Evolutionary conservation across 2,113 vertebrate species (phyloP).

Genomic region (Rutilus rutilus): DNA sequence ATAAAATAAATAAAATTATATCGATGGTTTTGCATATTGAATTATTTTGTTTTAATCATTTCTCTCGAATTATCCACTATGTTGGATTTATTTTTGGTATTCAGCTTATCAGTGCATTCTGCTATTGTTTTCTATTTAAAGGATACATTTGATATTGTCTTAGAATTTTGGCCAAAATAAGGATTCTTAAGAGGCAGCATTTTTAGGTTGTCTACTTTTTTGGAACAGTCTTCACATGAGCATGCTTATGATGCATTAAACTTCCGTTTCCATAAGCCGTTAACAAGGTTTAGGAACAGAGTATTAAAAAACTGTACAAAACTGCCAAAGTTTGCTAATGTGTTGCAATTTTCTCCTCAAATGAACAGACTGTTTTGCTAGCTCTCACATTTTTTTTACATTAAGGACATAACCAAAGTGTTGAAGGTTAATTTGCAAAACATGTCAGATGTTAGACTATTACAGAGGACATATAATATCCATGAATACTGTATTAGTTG

Average conservation of each 20-base stretch:
- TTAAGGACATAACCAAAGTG: constrained; percentile 23
- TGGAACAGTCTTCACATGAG: background rate
- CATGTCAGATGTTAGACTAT: constrained; percentile 5
- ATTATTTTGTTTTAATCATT: no score
- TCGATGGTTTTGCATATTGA: no score
- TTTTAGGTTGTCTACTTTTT: background rate
- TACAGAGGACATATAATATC: background rate
- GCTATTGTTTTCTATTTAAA: background rate
- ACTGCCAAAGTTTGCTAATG: background rate
- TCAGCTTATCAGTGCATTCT: background rate
- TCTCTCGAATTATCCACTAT: no score
- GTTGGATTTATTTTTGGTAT: no score
- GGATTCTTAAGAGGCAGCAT: background rate
- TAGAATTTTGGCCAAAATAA: background rate
- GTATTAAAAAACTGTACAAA: background rate
- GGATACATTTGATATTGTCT: background rate
- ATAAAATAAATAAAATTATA: no score
- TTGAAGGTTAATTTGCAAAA: constrained; percentile 36
- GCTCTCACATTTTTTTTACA: background rate
- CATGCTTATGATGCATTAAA: background rate
- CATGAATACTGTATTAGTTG: background rate
- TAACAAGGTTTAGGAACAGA: background rate
- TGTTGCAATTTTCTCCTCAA: background rate
- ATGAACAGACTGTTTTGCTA: constrained; percentile 11
- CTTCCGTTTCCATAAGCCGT: background rate